Conservation (phyloP, 1,140 invertebrate genomes). For the Drosophila bocki region DNA sequence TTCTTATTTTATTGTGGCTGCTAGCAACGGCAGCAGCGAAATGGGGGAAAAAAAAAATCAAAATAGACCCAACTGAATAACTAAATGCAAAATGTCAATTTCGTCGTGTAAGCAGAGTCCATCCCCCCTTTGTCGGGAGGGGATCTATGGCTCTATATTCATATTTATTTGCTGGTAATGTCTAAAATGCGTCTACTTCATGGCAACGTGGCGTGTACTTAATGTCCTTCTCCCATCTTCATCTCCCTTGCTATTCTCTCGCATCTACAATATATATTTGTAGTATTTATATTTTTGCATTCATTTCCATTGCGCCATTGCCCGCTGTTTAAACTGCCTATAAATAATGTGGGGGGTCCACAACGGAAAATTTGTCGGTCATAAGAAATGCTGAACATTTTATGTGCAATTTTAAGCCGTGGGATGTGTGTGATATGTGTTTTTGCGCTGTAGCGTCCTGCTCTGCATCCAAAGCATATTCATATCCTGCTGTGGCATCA, state of each 20-base stretch:
- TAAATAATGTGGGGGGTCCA: slow-evolving; percentile 61
- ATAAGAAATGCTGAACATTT: slow-evolving; percentile 56
- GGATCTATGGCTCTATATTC: slow-evolving; percentile 22
- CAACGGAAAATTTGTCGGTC: slow-evolving; percentile 59
- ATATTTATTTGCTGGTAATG: slow-evolving; percentile 74
- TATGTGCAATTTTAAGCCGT: slow-evolving; percentile 56
- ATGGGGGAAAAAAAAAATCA: slow-evolving; percentile 42
- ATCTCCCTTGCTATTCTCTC: slow-evolving; percentile 8
- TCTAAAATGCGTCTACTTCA: slow-evolving; percentile 67
- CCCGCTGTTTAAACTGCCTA: slow-evolving; percentile 77
- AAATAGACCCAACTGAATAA: slow-evolving; percentile 70
- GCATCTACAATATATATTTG: slow-evolving; percentile 14
- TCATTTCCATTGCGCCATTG: slow-evolving; percentile 65
- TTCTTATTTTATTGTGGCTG: slow-evolving; percentile 77
- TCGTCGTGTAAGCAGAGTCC: slow-evolving; percentile 72
- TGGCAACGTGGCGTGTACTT: slow-evolving; percentile 67
- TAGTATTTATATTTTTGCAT: slow-evolving; percentile 62
- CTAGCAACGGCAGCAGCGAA: slow-evolving; percentile 19
- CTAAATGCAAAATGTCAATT: slow-evolving; percentile 83
- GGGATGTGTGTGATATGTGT: slow-evolving; percentile 22
- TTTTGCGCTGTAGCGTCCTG: slow-evolving; percentile 8
- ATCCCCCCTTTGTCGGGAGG: neutral
- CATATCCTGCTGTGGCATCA: slow-evolving; percentile 46
- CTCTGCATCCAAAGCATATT: slow-evolving; percentile 26
- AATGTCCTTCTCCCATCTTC: slow-evolving; percentile 37